phyloP scores from a whole-genome alignment of 2,797 vertebrate genomes.

The Sebastes flavidus region DNA sequence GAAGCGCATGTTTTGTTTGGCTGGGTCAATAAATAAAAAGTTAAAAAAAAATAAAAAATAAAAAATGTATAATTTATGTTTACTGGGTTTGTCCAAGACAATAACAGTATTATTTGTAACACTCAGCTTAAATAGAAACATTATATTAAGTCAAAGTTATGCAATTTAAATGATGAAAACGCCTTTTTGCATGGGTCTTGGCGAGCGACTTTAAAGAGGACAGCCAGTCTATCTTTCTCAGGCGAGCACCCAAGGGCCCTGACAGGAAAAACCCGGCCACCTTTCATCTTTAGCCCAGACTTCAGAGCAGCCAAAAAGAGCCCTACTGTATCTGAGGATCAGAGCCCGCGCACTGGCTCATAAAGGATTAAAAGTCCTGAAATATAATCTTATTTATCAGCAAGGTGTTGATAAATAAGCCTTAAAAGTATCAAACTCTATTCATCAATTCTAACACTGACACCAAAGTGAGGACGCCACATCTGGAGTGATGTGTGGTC shows the following conservation, averaged over 20 bases:
- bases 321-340: conserved; percentile 9
- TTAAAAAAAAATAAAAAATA: too few relatives aligned
- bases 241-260: neutral
- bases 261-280: conserved; percentile 12
- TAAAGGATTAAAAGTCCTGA: neutral
- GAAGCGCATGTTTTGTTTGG: too few relatives aligned
- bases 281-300: conserved; percentile 34
- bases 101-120: neutral
- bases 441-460: neutral
- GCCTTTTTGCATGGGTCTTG: neutral
- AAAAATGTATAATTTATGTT: neutral
- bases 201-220: conserved; percentile 1
- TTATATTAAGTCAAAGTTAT: neutral
- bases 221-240: neutral
- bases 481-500: neutral
- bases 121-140: neutral
- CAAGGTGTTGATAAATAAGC: neutral
- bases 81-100: neutral
- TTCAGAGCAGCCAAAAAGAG: conserved; percentile 2
- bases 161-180: neutral
- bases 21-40: too few relatives aligned
- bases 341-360: neutral
- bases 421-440: neutral
- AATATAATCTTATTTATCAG: neutral
- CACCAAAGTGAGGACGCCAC: neutral